These are phyloP conservation scores for Ashinkailepas kermadecensis DNA, from an alignment of 2,888 invertebrate genomes.

Conservation along the genomic window DNA sequence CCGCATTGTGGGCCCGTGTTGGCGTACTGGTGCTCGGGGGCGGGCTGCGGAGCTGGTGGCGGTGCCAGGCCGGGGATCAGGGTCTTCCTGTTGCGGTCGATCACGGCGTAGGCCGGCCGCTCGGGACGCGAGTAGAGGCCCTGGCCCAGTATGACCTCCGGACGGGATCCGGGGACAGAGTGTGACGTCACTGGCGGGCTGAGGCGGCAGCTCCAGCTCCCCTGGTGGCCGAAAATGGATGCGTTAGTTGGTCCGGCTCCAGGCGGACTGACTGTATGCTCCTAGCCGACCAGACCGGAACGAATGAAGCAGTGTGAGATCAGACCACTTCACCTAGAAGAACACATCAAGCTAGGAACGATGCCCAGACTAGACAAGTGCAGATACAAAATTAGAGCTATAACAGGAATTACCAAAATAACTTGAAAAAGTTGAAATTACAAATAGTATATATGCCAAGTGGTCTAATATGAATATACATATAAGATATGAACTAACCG, in stretches of 20 bases:
- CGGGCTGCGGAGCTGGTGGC: neutral
- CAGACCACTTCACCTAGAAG: too few relatives aligned
- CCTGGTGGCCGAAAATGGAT: conserved; percentile 10
- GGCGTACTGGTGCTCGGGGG: neutral
- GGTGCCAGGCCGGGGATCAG: neutral
- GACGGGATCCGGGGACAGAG: neutral
- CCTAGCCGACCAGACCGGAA: too few relatives aligned
- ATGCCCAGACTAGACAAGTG: too few relatives aligned
- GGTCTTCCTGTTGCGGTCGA: conserved; percentile 29
- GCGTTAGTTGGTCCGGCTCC: too few relatives aligned
- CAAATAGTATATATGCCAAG: too few relatives aligned
- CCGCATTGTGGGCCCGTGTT: neutral
- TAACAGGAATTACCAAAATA: too few relatives aligned
- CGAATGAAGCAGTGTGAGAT: too few relatives aligned
- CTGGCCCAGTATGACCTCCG: conserved; percentile 8
- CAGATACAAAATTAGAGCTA: too few relatives aligned
- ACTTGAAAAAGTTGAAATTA: too few relatives aligned
- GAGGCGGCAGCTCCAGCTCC: conserved; percentile 12
- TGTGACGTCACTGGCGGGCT: neutral
- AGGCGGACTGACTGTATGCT: too few relatives aligned
- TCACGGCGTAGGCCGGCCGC: conserved; percentile 30
- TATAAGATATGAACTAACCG: conserved; percentile 25
- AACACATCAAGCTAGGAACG: too few relatives aligned
- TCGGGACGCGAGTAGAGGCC: neutral
- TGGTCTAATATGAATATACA: too few relatives aligned